phyloP scores from a whole-genome alignment of 2,888 invertebrate genomes.

The Hoplodrina blanda region DNA sequence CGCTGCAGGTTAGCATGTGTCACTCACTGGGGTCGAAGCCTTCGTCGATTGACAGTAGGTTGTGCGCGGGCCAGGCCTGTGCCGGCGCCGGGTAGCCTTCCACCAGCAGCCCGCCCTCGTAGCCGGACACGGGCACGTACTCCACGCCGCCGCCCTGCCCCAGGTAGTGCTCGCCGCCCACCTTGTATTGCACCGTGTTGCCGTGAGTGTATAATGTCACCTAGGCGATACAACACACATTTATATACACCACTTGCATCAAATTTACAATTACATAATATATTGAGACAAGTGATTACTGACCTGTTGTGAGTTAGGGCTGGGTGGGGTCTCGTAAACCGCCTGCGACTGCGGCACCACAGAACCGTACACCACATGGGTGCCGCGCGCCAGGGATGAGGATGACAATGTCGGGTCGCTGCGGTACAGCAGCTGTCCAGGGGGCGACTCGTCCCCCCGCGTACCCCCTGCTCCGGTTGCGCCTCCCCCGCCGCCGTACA shows the following conservation, averaged over 20 bases:
- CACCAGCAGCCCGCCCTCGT: constrained; percentile 85
- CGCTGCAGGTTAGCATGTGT: not conserved
- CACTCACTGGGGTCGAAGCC: constrained; percentile 87
- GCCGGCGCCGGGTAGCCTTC: constrained; percentile 83
- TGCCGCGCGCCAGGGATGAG: constrained; percentile 89
- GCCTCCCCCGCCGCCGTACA: constrained; percentile 77
- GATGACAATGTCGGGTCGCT: constrained; percentile 93
- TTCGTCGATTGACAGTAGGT: constrained; percentile 86
- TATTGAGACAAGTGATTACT: constrained; percentile 4
- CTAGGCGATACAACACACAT: constrained; percentile 65
- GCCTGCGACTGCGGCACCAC: constrained; percentile 85
- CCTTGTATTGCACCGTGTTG: constrained; percentile 90
- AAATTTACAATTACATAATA: not conserved
- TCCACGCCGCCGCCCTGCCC: constrained; percentile 83
- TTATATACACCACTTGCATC: not conserved
- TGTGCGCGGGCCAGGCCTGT: constrained; percentile 86
- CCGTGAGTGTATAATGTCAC: constrained; percentile 91
- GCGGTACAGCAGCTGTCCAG: constrained; percentile 91
- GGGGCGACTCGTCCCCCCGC: constrained; percentile 88
- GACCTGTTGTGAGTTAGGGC: constrained; percentile 91
- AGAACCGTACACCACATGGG: constrained; percentile 87
- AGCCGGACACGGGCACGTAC: constrained; percentile 87
- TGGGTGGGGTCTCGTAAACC: constrained; percentile 89
- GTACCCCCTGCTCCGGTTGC: constrained; percentile 71
- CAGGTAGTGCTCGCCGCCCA: constrained; percentile 85